Evolutionary conservation across 2,888 invertebrate species (phyloP), one percentile per base, ranked within the genome.

Genomic region (Sphaeridia pumilis): DNA sequence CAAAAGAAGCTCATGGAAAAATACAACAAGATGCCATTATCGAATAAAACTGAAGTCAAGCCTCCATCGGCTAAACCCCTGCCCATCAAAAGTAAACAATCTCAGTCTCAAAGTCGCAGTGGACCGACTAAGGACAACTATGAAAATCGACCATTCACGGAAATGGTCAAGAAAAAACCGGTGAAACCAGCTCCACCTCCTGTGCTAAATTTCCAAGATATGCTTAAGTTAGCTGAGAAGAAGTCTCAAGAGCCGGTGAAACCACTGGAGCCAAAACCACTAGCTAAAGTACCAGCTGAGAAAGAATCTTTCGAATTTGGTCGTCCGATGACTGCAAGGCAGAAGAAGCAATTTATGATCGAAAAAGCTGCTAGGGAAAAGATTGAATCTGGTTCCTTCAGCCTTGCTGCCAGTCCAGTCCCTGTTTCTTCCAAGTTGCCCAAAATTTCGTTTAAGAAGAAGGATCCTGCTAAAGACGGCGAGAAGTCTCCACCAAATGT

Each of bases 1-100:
- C 88, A 88, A 69, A 79, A 81, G 61, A 86, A 87, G 70, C 80
- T 89, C 75, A 84, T 89, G 78, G 82, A 83, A 63, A 87, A 87
- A 68, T 68, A 69, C 52, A 87, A 86, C 64, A 81, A 76, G 65
- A 79, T 78, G 67, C 73, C 81, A 67, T 81, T 83, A 14, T n/a
- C n/a, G n/a, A n/a, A n/a, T n/a, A n/a, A n/a, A n/a, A n/a, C n/a
- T n/a, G 45, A 49, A 34, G 4, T 21, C 1, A 41, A 46, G 41
- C 22, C 22, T 10, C 21, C 20, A 28, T 24, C 27, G 12, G 44
- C 25, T 41, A 47, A 53, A 17, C 48, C 52, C 52, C 25, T 58
- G 45, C 17, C 59, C 43, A 38, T 58, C 56, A 73, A 74, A 59
- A 43, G 46, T 46, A 52, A 62, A 58, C 52, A 53, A 36, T 47